Evolutionary conservation across 2,888 invertebrate species (phyloP), one percentile per base, ranked within the genome.

Genomic region (Lithophane ornitopus): DNA sequence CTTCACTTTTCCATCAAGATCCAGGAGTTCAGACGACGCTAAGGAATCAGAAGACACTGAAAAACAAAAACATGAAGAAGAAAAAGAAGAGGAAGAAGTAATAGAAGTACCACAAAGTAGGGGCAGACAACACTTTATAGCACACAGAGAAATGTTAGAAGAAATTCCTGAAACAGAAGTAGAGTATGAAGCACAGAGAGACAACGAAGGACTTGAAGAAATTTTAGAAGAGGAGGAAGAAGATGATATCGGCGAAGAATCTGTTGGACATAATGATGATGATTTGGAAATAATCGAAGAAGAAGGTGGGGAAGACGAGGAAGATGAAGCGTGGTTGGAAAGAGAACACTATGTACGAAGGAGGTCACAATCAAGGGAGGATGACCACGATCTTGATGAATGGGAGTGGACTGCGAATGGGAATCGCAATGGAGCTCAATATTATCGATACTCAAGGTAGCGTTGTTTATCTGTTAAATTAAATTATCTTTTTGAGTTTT

Each of bases 81-180:
- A 85, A 26, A 65, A 80, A 76, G 89, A 91, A 76, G 86, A 84
- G 62, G 87, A 85, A 75, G 92, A 91, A 78, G 85, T 79, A 66
- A 87, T 82, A 75, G 93, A 93, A 84, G 70, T 83, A 44, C 90
- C 91, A 16, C 90, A 89, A 82, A 74, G 89, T 44, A 93, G 90
- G 84, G 94, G 80, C 44, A 89, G 91, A 80, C 92, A 90, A 73
- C 91, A 92, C 76, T 89, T 96, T 1, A 81, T 96, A 73, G 96
- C 95, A 59, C 96, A 96, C 54, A 92, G 95, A 88, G 96, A 96
- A 91, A 89, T 95, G 0, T 86, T 96, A 58, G 95, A 96, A 90
- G 96, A 96, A 90, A 96, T 96, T 77, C 95, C 95, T 39, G 96
- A 96, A 91, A 90, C 84, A 34, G 96, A 96, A 89, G 90, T 95